phyloP scores from a whole-genome alignment of 1,140 invertebrate species.

The Xylocopa sonorina region DNA sequence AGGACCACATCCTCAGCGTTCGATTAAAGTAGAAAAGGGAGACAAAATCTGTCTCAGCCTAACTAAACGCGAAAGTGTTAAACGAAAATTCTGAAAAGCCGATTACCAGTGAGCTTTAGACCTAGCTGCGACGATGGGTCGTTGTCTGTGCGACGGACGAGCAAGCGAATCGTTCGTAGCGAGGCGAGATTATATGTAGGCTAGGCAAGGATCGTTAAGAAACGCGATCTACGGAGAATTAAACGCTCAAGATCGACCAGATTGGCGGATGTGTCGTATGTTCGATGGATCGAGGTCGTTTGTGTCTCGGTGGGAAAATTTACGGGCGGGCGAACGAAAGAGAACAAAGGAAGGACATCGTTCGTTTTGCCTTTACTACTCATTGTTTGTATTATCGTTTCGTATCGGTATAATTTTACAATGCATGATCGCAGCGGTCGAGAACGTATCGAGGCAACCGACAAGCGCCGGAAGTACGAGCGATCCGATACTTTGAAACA shows the following conservation, averaged over 20 bases:
- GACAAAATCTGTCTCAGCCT: neutral
- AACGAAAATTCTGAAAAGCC: too few relatives aligned
- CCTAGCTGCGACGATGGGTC: too few relatives aligned
- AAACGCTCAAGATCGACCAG: neutral
- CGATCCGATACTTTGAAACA: neutral
- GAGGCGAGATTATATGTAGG: neutral
- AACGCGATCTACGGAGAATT: neutral
- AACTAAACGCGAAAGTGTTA: too few relatives aligned
- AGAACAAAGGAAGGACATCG: neutral
- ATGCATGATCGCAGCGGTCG: neutral
- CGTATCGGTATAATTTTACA: slow-evolving; percentile 36
- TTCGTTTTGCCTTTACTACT: slow-evolving; percentile 25
- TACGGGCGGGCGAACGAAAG: neutral
- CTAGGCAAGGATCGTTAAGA: neutral
- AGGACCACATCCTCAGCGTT: neutral
- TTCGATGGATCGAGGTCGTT: neutral
- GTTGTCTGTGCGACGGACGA: neutral
- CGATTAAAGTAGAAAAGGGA: neutral
- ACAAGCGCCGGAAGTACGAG: too few relatives aligned
- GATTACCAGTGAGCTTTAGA: too few relatives aligned
- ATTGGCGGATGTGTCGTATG: neutral
- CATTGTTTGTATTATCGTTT: slow-evolving; percentile 48
- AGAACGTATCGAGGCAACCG: neutral
- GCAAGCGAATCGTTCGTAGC: neutral
- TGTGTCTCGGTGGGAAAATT: neutral